phyloP scores from a whole-genome alignment of 2,888 invertebrate species.

The Branchipolynoe longqiensis region DNA sequence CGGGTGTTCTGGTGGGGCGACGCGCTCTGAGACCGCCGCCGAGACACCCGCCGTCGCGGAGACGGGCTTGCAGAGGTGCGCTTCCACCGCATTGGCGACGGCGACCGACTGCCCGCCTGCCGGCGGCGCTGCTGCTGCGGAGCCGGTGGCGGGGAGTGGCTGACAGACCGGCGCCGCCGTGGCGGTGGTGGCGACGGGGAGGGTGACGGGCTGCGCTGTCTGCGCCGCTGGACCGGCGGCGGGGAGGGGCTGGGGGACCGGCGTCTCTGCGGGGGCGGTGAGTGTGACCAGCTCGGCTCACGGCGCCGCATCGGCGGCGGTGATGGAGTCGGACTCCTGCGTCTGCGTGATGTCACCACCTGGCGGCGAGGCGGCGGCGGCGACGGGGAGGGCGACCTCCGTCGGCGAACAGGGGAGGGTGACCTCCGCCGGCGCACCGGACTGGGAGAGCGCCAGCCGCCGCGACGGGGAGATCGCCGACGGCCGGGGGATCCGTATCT shows the following conservation, averaged over 20 bases:
- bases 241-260: constrained; percentile 41
- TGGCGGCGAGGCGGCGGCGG: constrained; percentile 43
- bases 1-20: background rate
- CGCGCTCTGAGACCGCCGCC: background rate
- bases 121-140: background rate
- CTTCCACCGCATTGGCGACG: background rate
- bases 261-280: background rate
- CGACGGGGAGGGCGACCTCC: constrained; percentile 4
- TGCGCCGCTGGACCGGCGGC: too few species aligned
- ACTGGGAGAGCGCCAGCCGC: constrained; percentile 57
- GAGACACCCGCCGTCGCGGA: background rate
- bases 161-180: background rate
- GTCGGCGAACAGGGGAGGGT: constrained; percentile 26
- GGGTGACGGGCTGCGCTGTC: background rate
- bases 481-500: constrained; percentile 18
- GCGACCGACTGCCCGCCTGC: background rate
- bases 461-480: constrained; percentile 46
- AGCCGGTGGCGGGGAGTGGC: background rate
- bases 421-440: constrained; percentile 3
- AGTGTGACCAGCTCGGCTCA: constrained; percentile 34
- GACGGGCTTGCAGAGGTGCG: constrained; percentile 5
- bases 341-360: too few species aligned
- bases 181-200: too few species aligned
- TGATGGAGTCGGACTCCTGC: background rate
- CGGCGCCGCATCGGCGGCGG: constrained; percentile 18